Evolutionary conservation across 2,113 vertebrate species (phyloP).

Genomic region (Mirounga angustirostris): DNA sequence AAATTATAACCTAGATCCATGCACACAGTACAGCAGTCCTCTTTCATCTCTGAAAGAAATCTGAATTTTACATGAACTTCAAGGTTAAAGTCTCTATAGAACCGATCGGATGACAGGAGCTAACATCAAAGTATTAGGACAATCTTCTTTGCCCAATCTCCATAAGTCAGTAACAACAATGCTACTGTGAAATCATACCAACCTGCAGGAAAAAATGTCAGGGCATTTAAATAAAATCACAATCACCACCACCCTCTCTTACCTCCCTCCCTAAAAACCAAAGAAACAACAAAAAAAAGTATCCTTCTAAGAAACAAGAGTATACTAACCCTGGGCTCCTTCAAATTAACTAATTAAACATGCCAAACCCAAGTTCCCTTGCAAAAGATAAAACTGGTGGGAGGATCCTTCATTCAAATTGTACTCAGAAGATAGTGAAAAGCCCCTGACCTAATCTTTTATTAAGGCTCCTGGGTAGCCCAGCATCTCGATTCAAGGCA

Average conservation of each 20-base stretch:
- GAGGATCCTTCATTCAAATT: background rate
- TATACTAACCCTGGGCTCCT: background rate
- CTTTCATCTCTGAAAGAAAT: conserved; percentile 33
- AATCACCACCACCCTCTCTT: background rate
- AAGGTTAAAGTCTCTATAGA: background rate
- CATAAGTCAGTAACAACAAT: background rate
- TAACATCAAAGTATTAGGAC: background rate
- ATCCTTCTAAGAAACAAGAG: conserved; percentile 49
- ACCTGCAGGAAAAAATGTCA: background rate
- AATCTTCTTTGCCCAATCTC: background rate
- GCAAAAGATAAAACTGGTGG: background rate
- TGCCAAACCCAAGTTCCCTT: conserved; percentile 1
- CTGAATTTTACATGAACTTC: conserved; percentile 18
- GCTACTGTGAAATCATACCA: background rate
- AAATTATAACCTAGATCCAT: conserved; percentile 69
- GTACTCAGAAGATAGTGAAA: conserved; percentile 7
- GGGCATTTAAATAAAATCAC: conserved; percentile 28
- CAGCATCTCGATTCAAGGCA: background rate
- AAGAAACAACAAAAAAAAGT: background rate
- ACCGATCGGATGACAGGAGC: background rate
- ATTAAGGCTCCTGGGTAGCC: background rate
- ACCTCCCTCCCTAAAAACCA: background rate
- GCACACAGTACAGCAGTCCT: conserved; percentile 45
- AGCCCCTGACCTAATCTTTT: background rate
- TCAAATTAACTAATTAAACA: conserved; percentile 20